Conservation (phyloP, 2,797 vertebrate species). For the Melanotaenia nigrans region DNA sequence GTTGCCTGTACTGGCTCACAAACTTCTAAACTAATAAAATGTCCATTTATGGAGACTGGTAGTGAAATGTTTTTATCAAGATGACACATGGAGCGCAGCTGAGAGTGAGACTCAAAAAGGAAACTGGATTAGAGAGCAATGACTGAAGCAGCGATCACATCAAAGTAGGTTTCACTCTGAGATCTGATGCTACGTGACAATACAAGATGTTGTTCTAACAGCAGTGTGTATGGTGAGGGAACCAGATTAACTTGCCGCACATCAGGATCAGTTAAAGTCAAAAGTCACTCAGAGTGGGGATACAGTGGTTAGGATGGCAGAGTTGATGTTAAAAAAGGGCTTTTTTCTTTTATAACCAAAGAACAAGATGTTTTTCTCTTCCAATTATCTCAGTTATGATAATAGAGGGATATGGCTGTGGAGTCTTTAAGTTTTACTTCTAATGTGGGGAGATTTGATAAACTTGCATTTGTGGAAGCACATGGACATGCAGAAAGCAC, state of each 20-base stretch:
- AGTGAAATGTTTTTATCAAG: constrained; percentile 63
- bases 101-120: constrained; percentile 74
- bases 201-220: constrained; percentile 74
- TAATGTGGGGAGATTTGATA: constrained; percentile 56
- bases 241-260: constrained; percentile 75
- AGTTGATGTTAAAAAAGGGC: constrained; percentile 36
- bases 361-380: constrained; percentile 75
- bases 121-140: constrained; percentile 80
- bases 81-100: constrained; percentile 68
- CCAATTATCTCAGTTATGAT: constrained; percentile 61
- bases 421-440: constrained; percentile 31
- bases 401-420: constrained; percentile 55
- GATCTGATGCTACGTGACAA: constrained; percentile 84
- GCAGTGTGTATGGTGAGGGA: constrained; percentile 64
- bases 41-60: constrained; percentile 57
- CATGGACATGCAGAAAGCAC: constrained; percentile 14
- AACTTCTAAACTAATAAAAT: constrained; percentile 61
- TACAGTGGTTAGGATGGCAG: constrained; percentile 44
- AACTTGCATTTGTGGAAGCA: constrained; percentile 17
- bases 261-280: constrained; percentile 78
- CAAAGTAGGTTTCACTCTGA: constrained; percentile 76
- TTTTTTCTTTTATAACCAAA: constrained; percentile 19
- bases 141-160: constrained; percentile 74
- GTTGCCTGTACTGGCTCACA: constrained; percentile 32
- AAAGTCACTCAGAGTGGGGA: constrained; percentile 52